These are phyloP conservation scores for Solenodon paradoxus DNA, from an alignment of 2,113 vertebrate species.

Conservation along the genomic window DNA sequence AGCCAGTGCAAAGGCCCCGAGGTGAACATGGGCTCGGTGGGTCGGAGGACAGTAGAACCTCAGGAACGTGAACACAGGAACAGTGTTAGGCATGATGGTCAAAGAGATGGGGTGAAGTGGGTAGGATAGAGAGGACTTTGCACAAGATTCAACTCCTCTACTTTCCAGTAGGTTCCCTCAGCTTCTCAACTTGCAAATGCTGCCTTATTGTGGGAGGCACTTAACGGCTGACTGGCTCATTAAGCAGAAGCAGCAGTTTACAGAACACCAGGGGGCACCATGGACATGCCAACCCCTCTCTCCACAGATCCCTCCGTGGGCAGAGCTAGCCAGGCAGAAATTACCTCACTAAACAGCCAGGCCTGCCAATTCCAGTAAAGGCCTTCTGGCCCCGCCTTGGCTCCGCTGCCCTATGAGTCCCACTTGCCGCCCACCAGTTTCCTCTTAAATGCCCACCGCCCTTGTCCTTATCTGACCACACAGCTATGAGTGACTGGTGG, in stretches of 20 bases:
- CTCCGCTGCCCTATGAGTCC: not conserved
- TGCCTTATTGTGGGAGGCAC: not conserved
- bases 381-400: not conserved
- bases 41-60: not conserved
- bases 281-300: not conserved
- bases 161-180: constrained; percentile 8
- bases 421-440: not conserved
- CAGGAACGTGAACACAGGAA: not conserved
- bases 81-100: not conserved
- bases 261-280: constrained; percentile 23
- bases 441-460: not conserved
- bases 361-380: not conserved
- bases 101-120: not conserved
- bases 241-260: constrained; percentile 43
- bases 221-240: constrained; percentile 31
- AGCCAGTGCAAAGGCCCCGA: not conserved
- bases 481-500: not conserved
- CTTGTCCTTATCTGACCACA: not conserved
- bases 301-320: not conserved
- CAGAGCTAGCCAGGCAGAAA: constrained; percentile 29
- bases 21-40: not conserved
- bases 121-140: not conserved
- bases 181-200: not conserved
- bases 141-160: not conserved
- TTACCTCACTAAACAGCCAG: not conserved